Conservation (phyloP, 2,113 vertebrate genomes). For the Hippocampus mohnikei region DNA sequence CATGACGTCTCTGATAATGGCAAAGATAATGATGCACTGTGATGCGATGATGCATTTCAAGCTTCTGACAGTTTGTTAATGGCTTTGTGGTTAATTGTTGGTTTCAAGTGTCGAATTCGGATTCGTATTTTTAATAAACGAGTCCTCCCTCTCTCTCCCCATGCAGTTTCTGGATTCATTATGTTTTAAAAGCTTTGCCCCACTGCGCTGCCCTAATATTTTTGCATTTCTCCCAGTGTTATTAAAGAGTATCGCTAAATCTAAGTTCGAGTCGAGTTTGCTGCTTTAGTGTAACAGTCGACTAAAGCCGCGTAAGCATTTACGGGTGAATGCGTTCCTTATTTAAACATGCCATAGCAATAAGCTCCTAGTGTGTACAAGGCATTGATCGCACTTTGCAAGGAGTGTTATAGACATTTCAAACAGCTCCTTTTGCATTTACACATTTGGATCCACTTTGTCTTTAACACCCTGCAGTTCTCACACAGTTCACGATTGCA, state of each 20-base stretch:
- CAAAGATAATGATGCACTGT: too few relatives aligned
- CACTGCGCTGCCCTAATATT: background rate
- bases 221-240: background rate
- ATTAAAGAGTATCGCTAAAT: background rate
- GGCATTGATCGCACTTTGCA: slow-evolving; percentile 10
- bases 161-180: too few relatives aligned
- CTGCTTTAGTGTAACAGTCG: background rate
- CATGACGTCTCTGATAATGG: too few relatives aligned
- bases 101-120: too few relatives aligned
- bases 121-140: too few relatives aligned
- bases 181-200: background rate
- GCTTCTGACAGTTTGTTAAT: too few relatives aligned
- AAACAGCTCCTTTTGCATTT: slow-evolving; percentile 19
- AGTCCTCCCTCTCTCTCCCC: too few relatives aligned
- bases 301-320: background rate
- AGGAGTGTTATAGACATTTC: slow-evolving; percentile 8
- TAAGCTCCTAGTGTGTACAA: slow-evolving; percentile 8
- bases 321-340: background rate
- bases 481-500: slow-evolving; percentile 44
- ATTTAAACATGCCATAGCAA: slow-evolving; percentile 5
- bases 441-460: slow-evolving; percentile 25
- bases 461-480: slow-evolving; percentile 38
- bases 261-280: background rate
- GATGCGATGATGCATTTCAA: too few relatives aligned
- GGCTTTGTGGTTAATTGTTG: too few relatives aligned